Base-by-base conservation (phyloP, 2,113 vertebrate species). In the Furnarius figulus region DNA sequence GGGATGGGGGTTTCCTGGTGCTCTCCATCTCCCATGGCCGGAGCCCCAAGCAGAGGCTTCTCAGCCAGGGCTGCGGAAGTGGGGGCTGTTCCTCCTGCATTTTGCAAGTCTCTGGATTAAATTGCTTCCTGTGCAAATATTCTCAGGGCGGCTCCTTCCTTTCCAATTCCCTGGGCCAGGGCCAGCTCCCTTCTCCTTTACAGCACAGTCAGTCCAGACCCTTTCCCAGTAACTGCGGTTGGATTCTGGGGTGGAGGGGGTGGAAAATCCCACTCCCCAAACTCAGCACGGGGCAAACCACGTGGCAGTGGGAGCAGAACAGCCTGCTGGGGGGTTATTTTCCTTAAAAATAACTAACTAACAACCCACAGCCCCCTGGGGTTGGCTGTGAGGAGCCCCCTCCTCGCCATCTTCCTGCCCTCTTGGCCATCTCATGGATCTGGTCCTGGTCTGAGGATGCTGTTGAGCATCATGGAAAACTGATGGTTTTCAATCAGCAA, bases 71-170 rank as follows among this genome's bases (percentile, higher is more conserved):
- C 87, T 3, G 28, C 3, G 13, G 83, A 83, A 81, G 67, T 44
- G 31, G 66, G 39, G 89, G 74, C 49, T 82, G 93, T 78, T 95
- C 70, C 90, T 90, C 0, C 33, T 70, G 93, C 49, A 67, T 90
- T 95, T 87, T 12, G 28, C 30, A 8, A 95, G 53, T 4, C 83
- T 89, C 84, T 6, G 49, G 72, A 87, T 65, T 73, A 86, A 96
- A 94, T 94, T 90, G 93, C 76, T 97, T 97, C 96, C 96, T 96
- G 95, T 74, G 95, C 84, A 90, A 94, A 90, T 88, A 84, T 46
- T 89, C 96, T 80, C 91, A 94, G 95, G 96, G 93, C 55, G 94
- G 93, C 59, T 90, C 91, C 93, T 95, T 96, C 89, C 93, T 92
- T 25, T 93, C 58, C 84, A 56, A 44, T 70, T 47, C 88, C 23